These are phyloP conservation scores for Osmerus mordax DNA, from an alignment of 2,113 vertebrate genomes.

Conservation along the genomic window DNA sequence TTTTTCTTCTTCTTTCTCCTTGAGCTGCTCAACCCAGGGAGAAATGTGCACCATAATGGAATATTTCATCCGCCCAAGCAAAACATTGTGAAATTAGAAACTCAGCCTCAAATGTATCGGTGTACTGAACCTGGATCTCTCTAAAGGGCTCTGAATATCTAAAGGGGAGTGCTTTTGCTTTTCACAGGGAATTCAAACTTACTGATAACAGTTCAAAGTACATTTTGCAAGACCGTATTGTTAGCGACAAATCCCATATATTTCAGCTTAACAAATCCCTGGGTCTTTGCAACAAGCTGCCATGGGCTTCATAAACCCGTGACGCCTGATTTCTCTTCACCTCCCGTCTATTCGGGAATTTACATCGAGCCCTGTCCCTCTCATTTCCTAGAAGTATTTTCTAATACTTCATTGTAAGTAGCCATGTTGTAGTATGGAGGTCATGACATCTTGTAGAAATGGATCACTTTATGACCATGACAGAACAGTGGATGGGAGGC, in stretches of 20 bases:
- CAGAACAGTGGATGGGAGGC: not conserved
- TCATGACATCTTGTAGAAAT: not conserved
- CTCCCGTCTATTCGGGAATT: not conserved
- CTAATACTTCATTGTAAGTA: no score
- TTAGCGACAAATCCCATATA: constrained; percentile 25
- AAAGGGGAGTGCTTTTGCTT: not conserved
- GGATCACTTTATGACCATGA: not conserved
- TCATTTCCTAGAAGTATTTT: not conserved
- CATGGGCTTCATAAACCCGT: not conserved
- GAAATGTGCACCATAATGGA: constrained; percentile 40
- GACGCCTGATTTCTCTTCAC: not conserved
- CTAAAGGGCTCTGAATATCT: not conserved
- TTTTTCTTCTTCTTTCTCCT: constrained; percentile 30
- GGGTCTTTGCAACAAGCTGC: not conserved
- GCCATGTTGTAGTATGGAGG: no score
- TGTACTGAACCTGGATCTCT: constrained; percentile 5
- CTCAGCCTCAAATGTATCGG: constrained; percentile 13
- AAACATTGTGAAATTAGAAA: constrained; percentile 55
- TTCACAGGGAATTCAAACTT: constrained; percentile 17
- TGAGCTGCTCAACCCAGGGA: constrained; percentile 34
- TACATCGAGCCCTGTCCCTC: not conserved
- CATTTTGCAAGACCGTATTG: constrained; percentile 31
- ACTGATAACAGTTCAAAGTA: constrained; percentile 31
- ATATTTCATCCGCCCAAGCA: constrained; percentile 57
- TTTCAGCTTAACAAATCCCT: constrained; percentile 27